Evolutionary conservation across 1,140 invertebrate genomes (phyloP), one percentile per base, ranked within the genome.

Genomic region (Pseudomyrmex flavicornis): DNA sequence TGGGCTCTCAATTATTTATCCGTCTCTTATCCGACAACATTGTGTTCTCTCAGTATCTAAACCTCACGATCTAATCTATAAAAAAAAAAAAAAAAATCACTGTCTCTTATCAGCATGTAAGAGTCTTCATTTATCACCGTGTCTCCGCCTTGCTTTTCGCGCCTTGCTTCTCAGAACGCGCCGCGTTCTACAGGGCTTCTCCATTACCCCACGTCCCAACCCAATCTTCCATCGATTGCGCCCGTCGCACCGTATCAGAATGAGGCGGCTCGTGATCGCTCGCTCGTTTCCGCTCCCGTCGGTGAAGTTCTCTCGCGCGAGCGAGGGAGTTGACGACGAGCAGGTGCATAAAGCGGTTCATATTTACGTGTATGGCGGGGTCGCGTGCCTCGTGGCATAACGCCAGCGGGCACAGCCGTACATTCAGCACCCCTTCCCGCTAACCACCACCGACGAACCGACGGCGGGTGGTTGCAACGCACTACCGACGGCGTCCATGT

Each of bases 301-400:
- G 62, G 26, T 7, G 50, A 52, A 13, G 50, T 10, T 52, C 9
- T 13, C 0, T 48, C 10, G 13, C 17, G 46, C 2, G 35, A 65
- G 4, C 46, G n/a, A n/a, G 2, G 17, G 62, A 69, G 70, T 82
- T 75, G 76, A 83, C 62, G 74, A 75, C 63, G 69, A 69, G 65
- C 80, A 70, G 82, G 85, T 87, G 89, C 75, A 90, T 90, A 88
- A 82, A 86, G 82, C 66, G 84, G 80, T 65, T 90, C 61, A 89
- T 90, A 92, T 92, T 92, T 91, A 90, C 88, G 89, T 88, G 82
- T 85, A 90, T 83, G 84, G 77, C 20, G 58, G 74, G 85, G 92
- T 93, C 92, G 92, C 92, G 92, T 93, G 92, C 89, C 89, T 90
- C 54, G 69, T 91, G 92, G 92, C 90, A 91, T 91, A 92, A 92